Conservation (phyloP, 2,113 vertebrate genomes). For the Butorides virescens region DNA sequence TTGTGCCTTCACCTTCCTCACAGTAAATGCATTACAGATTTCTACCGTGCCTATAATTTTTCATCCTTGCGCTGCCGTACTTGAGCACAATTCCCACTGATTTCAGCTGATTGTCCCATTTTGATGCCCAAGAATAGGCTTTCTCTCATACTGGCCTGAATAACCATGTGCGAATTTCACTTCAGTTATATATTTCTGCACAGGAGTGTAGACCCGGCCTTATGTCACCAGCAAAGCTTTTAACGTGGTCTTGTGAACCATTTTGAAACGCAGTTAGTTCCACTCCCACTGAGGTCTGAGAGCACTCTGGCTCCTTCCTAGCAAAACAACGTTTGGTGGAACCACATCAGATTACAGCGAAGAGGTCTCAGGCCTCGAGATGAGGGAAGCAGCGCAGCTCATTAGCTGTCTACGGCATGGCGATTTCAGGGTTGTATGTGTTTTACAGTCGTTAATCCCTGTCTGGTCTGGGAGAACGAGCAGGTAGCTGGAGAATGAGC, state of each 20-base stretch:
- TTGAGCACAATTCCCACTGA: not conserved
- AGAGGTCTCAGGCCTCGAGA: not conserved
- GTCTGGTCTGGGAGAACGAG: not conserved
- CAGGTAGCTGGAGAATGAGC: not conserved
- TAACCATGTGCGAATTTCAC: not conserved
- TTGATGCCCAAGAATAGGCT: not conserved
- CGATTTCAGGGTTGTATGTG: not conserved
- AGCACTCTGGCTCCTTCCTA: not conserved
- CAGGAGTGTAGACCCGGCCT: not conserved
- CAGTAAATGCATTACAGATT: not conserved
- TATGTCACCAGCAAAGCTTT: not conserved
- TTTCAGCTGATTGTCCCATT: constrained; percentile 14
- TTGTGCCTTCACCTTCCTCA: not conserved
- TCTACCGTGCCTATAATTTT: not conserved
- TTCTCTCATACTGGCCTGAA: not conserved
- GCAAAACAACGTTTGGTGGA: not conserved
- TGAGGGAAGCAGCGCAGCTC: not conserved
- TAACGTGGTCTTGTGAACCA: not conserved
- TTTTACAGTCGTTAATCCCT: not conserved
- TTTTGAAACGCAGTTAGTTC: not conserved
- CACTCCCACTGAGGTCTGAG: not conserved
- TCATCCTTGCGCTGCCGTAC: not conserved
- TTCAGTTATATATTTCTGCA: not conserved
- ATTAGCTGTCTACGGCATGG: not conserved
- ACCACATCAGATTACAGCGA: not conserved